Evolutionary conservation across 92 coral and sea anemone genomes (phyloP).

Genomic region (Porites rus): DNA sequence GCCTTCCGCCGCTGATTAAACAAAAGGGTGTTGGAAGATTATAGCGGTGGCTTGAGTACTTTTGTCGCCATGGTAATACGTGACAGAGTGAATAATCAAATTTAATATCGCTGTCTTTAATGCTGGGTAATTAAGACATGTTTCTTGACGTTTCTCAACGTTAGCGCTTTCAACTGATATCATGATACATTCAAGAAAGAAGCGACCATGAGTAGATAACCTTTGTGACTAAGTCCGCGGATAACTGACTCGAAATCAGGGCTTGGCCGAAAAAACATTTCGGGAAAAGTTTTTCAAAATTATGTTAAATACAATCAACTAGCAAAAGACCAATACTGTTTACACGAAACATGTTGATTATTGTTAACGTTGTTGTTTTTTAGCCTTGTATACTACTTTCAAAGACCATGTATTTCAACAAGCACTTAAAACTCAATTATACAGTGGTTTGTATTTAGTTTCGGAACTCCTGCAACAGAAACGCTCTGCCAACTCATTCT

Average conservation of each 20-base stretch:
- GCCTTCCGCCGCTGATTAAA: not conserved
- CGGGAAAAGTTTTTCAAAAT: too few species aligned
- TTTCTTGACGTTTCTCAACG: not conserved
- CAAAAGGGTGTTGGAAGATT: not conserved
- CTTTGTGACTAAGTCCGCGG: not conserved
- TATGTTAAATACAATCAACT: not conserved
- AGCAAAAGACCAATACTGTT: not conserved
- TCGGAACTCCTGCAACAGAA: not conserved
- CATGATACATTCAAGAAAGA: not conserved
- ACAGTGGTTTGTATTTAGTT: not conserved
- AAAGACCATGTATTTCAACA: not conserved
- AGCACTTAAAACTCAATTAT: not conserved
- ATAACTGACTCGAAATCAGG: not conserved
- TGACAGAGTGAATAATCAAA: constrained; percentile 2
- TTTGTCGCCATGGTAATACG: not conserved
- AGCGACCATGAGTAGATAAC: not conserved
- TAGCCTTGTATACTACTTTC: not conserved
- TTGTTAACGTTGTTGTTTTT: not conserved
- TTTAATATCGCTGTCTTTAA: constrained; percentile 3
- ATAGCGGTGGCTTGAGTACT: not conserved
- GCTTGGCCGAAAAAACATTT: not conserved
- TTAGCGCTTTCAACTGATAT: constrained; percentile 8
- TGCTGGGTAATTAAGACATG: not conserved
- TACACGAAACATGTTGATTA: not conserved
- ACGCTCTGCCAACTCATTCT: too few species aligned